Percentiles rank a stretch among this genome's conserved stretches.
These are phyloP conservation scores for Nannoperca obscura DNA, from an alignment of 2,797 vertebrate species.

Conservation along the genomic window DNA sequence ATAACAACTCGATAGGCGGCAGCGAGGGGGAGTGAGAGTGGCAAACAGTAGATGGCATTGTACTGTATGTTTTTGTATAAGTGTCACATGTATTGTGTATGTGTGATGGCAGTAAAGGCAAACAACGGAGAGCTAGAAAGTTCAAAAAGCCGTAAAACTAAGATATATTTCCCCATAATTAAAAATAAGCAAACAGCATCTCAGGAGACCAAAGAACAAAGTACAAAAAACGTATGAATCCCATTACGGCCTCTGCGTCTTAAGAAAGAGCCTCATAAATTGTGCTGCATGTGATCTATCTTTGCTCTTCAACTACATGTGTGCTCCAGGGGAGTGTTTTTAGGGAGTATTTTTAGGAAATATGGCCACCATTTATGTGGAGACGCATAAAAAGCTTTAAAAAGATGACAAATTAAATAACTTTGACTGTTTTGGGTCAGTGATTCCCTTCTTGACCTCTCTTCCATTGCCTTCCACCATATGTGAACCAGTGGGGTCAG, in stretches of 20 bases:
- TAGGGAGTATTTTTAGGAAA: slow-evolving; percentile 44
- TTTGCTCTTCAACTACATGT: slow-evolving; percentile 39
- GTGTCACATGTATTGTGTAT: slow-evolving; percentile 25
- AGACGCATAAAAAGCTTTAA: slow-evolving; percentile 30
- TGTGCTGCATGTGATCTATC: slow-evolving; percentile 56
- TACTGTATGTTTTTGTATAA: neutral
- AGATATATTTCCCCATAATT: slow-evolving; percentile 40
- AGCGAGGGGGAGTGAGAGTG: slow-evolving; percentile 31
- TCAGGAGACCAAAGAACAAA: slow-evolving; percentile 57
- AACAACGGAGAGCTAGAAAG: neutral
- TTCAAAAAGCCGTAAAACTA: slow-evolving; percentile 33
- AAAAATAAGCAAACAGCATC: slow-evolving; percentile 54
- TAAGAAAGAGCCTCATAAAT: slow-evolving; percentile 66
- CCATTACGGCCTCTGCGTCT: slow-evolving; percentile 36
- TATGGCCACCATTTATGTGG: slow-evolving; percentile 21
- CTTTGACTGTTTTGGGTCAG: slow-evolving; percentile 27
- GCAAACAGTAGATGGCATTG: slow-evolving; percentile 34
- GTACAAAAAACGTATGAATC: slow-evolving; percentile 54
- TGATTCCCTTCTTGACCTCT: slow-evolving; percentile 36
- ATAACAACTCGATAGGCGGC: slow-evolving; percentile 27
- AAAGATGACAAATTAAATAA: slow-evolving; percentile 35
- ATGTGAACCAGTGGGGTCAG: slow-evolving; percentile 22
- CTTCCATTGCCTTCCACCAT: neutral
- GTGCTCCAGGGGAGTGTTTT: slow-evolving; percentile 33
- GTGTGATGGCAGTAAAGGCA: neutral